phyloP scores from a whole-genome alignment of 92 coral and sea anemone genomes.

The Anthopleura xanthogrammica region DNA sequence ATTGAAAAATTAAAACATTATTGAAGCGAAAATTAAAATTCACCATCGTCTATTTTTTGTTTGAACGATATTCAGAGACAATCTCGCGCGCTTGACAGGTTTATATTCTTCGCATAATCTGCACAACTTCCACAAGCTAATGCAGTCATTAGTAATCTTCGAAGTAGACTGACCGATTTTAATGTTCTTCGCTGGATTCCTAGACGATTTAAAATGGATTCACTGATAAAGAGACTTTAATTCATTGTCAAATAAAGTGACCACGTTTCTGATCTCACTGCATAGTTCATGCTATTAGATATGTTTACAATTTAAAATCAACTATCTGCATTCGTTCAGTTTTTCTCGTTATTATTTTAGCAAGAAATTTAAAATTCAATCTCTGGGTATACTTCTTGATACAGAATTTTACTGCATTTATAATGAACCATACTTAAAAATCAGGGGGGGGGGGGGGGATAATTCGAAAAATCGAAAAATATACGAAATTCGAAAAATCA shows the following conservation, averaged over 20 bases:
- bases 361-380: not conserved
- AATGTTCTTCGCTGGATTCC: not conserved
- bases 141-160: constrained; percentile 2
- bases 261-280: not conserved
- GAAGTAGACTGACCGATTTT: not conserved
- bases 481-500: no score
- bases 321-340: not conserved
- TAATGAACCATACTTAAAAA: no score
- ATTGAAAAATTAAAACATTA: not conserved
- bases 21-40: not conserved
- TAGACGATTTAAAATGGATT: not conserved
- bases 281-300: not conserved
- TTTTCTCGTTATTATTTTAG: no score
- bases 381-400: no score
- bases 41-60: not conserved
- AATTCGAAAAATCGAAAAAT: no score
- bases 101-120: not conserved
- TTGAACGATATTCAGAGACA: not conserved
- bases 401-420: no score
- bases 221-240: not conserved
- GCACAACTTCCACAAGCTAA: not conserved
- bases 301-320: not conserved
- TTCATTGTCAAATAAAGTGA: not conserved
- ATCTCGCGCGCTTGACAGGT: not conserved
- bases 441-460: no score